phyloP scores from a whole-genome alignment of 1,140 invertebrate species.

The Eurosta solidaginis region DNA sequence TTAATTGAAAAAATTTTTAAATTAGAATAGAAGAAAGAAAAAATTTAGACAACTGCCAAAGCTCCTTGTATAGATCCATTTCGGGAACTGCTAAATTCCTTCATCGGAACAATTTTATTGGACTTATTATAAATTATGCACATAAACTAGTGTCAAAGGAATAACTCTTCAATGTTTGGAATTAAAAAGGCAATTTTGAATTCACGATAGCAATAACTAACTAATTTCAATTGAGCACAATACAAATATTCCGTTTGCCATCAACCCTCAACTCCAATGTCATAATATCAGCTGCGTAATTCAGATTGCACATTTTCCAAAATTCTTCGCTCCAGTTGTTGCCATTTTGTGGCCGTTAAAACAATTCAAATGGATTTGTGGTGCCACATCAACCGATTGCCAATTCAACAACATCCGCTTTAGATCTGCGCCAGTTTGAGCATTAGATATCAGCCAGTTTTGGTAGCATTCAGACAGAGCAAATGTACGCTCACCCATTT shows the following conservation, averaged over 20 bases:
- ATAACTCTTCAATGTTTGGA: no score
- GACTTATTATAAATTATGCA: no score
- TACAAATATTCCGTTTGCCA: background rate
- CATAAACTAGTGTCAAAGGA: no score
- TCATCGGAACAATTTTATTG: no score
- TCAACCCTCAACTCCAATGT: background rate
- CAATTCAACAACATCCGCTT: slow-evolving; percentile 14
- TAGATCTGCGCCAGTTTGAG: background rate
- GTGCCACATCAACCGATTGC: slow-evolving; percentile 12
- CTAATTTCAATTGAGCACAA: background rate
- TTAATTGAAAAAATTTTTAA: no score
- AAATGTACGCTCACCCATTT: no score
- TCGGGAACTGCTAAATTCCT: no score
- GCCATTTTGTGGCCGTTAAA: background rate
- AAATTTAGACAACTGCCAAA: no score
- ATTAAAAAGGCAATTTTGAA: no score
- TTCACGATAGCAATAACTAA: no score
- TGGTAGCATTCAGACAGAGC: background rate
- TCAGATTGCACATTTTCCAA: background rate
- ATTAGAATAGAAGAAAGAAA: no score
- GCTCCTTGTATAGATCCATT: no score
- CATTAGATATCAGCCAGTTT: background rate
- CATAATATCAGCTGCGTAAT: background rate
- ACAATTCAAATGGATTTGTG: slow-evolving; percentile 2
- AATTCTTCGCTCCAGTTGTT: background rate